A percentile compares a stretch with the other conserved stretches of the same genome.
phyloP scores from a whole-genome alignment of 2,113 vertebrate species.

The Pollachius pollachius region DNA sequence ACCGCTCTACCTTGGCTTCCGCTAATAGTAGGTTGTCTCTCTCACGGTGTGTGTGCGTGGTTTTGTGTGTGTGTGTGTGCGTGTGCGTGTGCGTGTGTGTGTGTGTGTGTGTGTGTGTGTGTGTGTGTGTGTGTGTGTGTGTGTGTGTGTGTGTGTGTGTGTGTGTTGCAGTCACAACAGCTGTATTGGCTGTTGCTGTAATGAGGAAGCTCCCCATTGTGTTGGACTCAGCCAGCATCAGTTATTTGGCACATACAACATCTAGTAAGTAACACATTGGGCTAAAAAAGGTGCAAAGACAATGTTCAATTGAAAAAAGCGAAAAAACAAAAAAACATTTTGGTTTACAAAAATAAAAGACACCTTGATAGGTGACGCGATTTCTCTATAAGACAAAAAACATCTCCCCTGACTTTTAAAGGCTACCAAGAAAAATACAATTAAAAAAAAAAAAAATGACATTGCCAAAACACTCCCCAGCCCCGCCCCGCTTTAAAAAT shows the following conservation, averaged over 20 bases:
- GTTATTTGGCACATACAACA: conserved; percentile 78
- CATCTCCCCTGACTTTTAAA: conserved; percentile 47
- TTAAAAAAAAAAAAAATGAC: background rate
- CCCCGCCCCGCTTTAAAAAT: conserved; percentile 4
- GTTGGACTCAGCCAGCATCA: conserved; percentile 50
- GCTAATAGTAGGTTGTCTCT: conserved; percentile 1
- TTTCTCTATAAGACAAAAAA: conserved; percentile 61
- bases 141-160: background rate
- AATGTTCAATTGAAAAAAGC: conserved; percentile 47
- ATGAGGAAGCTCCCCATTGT: conserved; percentile 41
- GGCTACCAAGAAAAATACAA: conserved; percentile 44
- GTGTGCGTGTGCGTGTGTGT: background rate
- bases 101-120: conserved; percentile 5
- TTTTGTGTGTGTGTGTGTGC: no score
- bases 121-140: background rate
- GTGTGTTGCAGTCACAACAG: background rate
- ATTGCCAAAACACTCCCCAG: background rate
- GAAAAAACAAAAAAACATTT: conserved; percentile 57
- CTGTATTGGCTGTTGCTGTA: conserved; percentile 2
- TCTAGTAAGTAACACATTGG: conserved; percentile 61
- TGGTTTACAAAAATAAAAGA: conserved; percentile 72
- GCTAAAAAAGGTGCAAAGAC: conserved; percentile 65
- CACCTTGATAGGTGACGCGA: conserved; percentile 50
- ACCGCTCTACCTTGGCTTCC: background rate
- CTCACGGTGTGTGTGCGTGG: no score